Base-by-base conservation (phyloP, 2,888 invertebrate genomes). In the Platypus cylindrus region DNA sequence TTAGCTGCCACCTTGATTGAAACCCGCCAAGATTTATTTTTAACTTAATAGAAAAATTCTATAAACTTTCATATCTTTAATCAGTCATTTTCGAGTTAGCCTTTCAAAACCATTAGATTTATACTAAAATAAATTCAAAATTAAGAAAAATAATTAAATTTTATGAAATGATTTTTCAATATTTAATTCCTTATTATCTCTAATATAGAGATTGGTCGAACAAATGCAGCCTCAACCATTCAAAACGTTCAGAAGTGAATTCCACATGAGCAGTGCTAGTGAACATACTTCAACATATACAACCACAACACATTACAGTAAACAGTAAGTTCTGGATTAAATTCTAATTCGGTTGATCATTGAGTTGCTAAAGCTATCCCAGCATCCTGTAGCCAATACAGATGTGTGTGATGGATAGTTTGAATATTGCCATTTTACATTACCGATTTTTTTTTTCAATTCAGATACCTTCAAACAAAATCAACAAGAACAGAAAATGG, bases 181-280 rank as follows among this genome's bases (percentile, higher is more conserved):
- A n/a, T 25, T 25, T 25, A 25, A 11, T 5, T 25, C 14, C 14
- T 4, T 25, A n/a, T 25, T 13, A 25, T 25, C 25, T 49, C 30
- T 51, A 50, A 66, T 67, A 11, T 67, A 77, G 77, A 70, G 75
- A 53, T 67, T 73, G 56, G 74, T 77, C 46, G 73, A 73, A 58
- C 70, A 73, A 49, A 71, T 76, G 73, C 73, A 75, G 52, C 76
- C 77, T 48, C 73, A 73, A 47, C 76, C 78, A 40, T 72, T 78
- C 48, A 70, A 73, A 49, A 84, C 84, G 39, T 86, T 84, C 73
- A 75, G 84, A 49, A 81, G 82, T 42, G 85, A 85, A 62, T 81
- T 84, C 64, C 80, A 78, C 61, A 69, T 78, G 60, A 71, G 73
- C 45, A 69, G 69, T 45, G 71, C 72, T 46, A 71, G 73, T 38